A percentile compares a stretch with the other conserved stretches of the same genome.
phyloP scores from a whole-genome alignment of 1,140 invertebrate species.

The Heliconius nattereri region DNA sequence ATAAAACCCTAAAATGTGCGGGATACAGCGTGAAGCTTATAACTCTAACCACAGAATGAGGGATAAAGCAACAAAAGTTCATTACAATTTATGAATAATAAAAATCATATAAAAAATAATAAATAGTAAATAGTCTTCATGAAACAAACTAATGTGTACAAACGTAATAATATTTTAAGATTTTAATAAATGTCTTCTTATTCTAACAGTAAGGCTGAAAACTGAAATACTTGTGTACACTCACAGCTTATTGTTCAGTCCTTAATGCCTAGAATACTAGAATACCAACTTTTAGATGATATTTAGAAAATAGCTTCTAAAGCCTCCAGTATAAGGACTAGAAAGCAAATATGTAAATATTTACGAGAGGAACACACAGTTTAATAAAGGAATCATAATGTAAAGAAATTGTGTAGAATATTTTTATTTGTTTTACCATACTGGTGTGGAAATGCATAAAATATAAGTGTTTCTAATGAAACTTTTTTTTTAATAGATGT shows the following conservation, averaged over 20 bases:
- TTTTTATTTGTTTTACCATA: slow-evolving; percentile 16
- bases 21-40: no score
- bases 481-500: background rate
- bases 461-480: background rate
- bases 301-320: background rate
- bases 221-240: background rate
- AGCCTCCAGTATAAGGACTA: background rate
- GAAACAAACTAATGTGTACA: background rate
- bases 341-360: slow-evolving; percentile 16
- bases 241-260: background rate
- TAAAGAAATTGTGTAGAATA: slow-evolving; percentile 8
- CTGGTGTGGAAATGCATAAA: background rate
- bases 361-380: slow-evolving; percentile 23
- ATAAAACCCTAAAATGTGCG: no score
- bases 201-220: background rate
- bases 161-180: slow-evolving; percentile 20
- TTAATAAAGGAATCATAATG: slow-evolving; percentile 29
- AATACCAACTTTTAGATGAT: background rate
- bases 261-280: background rate
- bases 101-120: no score
- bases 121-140: background rate
- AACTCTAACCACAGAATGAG: no score
- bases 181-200: slow-evolving; percentile 20
- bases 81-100: no score
- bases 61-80: no score